Percentiles rank a stretch among this genome's conserved stretches.
phyloP scores from a whole-genome alignment of 1,140 invertebrate genomes.

The Hestina assimilis region DNA sequence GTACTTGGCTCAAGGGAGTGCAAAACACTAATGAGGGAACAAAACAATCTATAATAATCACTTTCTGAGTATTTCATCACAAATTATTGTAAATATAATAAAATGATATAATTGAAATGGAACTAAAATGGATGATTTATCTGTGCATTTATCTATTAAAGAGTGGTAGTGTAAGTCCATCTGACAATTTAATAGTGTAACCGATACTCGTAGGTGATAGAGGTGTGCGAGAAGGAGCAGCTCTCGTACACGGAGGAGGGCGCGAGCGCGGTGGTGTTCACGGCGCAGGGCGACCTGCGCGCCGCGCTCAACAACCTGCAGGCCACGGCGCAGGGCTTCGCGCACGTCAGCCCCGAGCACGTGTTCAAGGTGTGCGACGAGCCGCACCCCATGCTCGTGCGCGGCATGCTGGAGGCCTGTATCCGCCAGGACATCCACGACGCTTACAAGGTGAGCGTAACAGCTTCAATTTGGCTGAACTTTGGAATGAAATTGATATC shows the following conservation, averaged over 20 bases:
- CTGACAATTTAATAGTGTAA: not conserved
- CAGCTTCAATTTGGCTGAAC: too few relatives aligned
- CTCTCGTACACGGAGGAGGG: constrained; percentile 95
- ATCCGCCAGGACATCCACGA: constrained; percentile 89
- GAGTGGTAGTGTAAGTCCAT: too few relatives aligned
- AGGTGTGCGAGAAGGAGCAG: constrained; percentile 79
- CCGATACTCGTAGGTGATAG: constrained; percentile 68
- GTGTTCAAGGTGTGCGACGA: constrained; percentile 99
- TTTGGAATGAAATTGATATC: too few relatives aligned
- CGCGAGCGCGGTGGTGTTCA: constrained; percentile 97
- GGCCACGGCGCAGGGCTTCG: constrained; percentile 97
- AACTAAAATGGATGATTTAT: too few relatives aligned
- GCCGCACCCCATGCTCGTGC: constrained; percentile 96
- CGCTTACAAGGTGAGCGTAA: constrained; percentile 85
- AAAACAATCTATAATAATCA: too few relatives aligned
- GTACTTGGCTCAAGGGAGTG: too few relatives aligned
- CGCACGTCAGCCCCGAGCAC: constrained; percentile 93
- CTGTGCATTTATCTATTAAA: too few relatives aligned
- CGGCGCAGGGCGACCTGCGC: constrained; percentile 99
- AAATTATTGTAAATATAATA: too few relatives aligned
- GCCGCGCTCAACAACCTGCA: constrained; percentile 99
- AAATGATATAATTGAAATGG: too few relatives aligned
- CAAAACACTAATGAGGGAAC: too few relatives aligned
- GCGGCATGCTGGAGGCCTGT: constrained; percentile 95
- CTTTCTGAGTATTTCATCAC: too few relatives aligned